A percentile compares a stretch with the other conserved stretches of the same genome.
These are phyloP conservation scores for Musca vetustissima DNA, from an alignment of 1,140 invertebrate genomes.

Conservation along the genomic window DNA sequence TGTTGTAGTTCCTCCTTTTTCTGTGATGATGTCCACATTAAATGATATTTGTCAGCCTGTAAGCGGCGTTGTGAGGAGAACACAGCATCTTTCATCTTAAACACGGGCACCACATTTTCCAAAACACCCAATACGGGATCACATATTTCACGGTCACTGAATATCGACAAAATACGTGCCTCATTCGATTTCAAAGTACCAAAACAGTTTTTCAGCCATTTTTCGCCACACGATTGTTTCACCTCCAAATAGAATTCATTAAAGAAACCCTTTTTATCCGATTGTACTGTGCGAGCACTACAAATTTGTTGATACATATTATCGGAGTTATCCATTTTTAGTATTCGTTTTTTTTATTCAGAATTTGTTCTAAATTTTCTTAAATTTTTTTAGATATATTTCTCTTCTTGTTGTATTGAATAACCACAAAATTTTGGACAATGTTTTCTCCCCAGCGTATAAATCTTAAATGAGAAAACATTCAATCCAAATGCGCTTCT, in stretches of 20 bases:
- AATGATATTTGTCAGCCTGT: constrained; percentile 56
- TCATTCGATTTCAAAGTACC: constrained; percentile 59
- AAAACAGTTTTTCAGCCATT: constrained; percentile 61
- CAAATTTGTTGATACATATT: constrained; percentile 57
- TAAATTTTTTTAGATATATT: not conserved
- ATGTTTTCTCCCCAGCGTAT: not conserved
- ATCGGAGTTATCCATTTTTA: constrained; percentile 42
- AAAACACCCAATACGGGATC: constrained; percentile 56
- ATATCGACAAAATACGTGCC: constrained; percentile 58
- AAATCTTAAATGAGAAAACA: not conserved
- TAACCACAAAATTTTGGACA: constrained; percentile 10
- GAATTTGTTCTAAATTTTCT: not conserved
- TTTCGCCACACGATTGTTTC: constrained; percentile 53
- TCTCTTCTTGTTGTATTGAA: constrained; percentile 1
- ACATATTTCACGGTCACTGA: constrained; percentile 58
- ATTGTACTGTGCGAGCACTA: constrained; percentile 63
- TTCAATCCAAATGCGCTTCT: not conserved
- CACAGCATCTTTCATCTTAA: constrained; percentile 56
- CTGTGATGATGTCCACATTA: constrained; percentile 32
- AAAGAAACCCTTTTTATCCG: constrained; percentile 64
- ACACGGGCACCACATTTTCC: constrained; percentile 57
- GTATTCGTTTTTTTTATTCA: not conserved
- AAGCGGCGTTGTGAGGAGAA: constrained; percentile 55
- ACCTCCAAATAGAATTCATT: constrained; percentile 58
- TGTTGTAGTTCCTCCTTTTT: constrained; percentile 54